A percentile compares a stretch with the other conserved stretches of the same genome.
Evolutionary conservation across 2,113 vertebrate genomes (phyloP).

Genomic region (Calyptommatus sinebrachiatus): DNA sequence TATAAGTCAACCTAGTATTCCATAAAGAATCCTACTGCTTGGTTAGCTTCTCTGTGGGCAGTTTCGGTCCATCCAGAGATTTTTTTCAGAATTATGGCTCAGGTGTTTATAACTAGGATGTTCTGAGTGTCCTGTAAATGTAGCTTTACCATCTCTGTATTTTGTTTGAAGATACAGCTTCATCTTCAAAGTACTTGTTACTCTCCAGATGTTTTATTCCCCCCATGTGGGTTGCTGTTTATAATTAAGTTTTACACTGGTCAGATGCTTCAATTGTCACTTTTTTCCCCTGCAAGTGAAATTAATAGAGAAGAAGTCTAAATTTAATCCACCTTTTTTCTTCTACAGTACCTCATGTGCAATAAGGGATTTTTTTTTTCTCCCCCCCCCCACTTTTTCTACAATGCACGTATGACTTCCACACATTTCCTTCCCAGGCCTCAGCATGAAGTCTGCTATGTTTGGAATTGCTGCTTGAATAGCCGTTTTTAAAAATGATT

Average conservation of each 20-base stretch:
- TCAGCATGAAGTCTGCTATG: constrained; percentile 48
- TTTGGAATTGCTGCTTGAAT: constrained; percentile 44
- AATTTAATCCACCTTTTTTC: constrained; percentile 66
- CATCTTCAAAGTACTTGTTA: constrained; percentile 37
- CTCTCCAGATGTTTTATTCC: constrained; percentile 45
- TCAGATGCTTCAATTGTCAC: constrained; percentile 43
- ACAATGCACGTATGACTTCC: constrained; percentile 38
- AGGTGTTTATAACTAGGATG: constrained; percentile 15
- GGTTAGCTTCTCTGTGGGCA: not conserved
- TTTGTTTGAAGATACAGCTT: constrained; percentile 52
- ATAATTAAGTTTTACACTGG: constrained; percentile 71
- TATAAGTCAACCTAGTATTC: not conserved
- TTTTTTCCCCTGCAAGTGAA: constrained; percentile 48
- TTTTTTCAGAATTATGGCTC: constrained; percentile 48
- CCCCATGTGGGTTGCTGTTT: constrained; percentile 54
- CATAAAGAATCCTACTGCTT: constrained; percentile 17
- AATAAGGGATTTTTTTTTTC: constrained; percentile 41
- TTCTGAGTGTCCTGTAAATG: constrained; percentile 39
- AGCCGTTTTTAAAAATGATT: constrained; percentile 24
- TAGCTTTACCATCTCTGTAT: constrained; percentile 39
- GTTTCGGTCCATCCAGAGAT: constrained; percentile 25
- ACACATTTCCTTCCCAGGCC: constrained; percentile 45
- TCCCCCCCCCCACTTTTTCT: constrained; percentile 47
- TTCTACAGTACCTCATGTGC: constrained; percentile 71
- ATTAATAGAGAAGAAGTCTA: constrained; percentile 55